Evolutionary conservation across 1,140 invertebrate genomes (phyloP), one percentile per base, ranked within the genome.

Genomic region (Uloborus diversus): DNA sequence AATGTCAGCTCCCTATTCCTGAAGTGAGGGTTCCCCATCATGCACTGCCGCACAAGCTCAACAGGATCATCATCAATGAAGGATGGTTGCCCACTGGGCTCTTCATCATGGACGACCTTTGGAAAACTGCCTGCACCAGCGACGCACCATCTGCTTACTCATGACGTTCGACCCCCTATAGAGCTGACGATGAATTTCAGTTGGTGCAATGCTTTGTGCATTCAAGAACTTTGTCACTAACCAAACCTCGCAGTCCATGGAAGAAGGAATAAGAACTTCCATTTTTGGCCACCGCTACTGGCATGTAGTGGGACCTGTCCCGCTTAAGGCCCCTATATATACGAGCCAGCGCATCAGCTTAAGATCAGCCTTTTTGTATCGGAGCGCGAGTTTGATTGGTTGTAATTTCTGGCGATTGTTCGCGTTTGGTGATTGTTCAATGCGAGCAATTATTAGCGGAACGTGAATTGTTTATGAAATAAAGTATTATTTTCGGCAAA

Each of bases 71-170:
- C 49, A 51, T 51, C 20, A 20, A 51, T 51, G 49, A 51, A 20
- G 49, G n/a, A 51, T n/a, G n/a, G n/a, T n/a, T n/a, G n/a, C 49
- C 49, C 7, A 51, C 49, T 51, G 49, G 4, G 49, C 49, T 20
- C 49, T 51, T 51, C 49, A 51, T 51, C n/a, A 51, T 51, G 49
- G 49, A 51, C 49, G 49, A n/a, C 49, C n/a, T 51, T 51, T 20
- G 4, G 49, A 51, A 51, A 7, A 51, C 49, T 51, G 49, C 49
- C 49, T 51, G 20, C 49, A 51, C 49, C 49, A 51, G 49, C n/a
- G 49, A 51, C n/a, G 49, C 49, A 51, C 49, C 7, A 51, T 11
- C 49, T 51, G 49, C 49, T n/a, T 51, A 51, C 49, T 51, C 49
- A 51, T 51, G 49, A 51, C 20, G 49, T 51, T 51, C n/a, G 49